These are phyloP conservation scores for Ranitomeya imitator DNA, from an alignment of 2,113 vertebrate species.

Conservation along the genomic window DNA sequence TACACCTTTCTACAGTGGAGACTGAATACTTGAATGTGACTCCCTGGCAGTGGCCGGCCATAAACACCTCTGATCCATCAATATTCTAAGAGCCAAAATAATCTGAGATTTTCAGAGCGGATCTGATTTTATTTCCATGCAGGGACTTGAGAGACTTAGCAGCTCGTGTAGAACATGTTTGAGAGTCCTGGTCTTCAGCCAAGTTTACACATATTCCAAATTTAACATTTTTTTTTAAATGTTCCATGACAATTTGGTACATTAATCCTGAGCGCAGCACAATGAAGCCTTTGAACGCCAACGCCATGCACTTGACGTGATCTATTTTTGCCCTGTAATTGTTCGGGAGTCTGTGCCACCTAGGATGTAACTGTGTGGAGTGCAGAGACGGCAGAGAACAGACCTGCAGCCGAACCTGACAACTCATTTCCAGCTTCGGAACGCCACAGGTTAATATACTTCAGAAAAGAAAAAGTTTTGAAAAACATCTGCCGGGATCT, in stretches of 20 bases:
- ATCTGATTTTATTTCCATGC: background rate
- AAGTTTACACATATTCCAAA: slow-evolving; percentile 40
- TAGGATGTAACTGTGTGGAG: slow-evolving; percentile 1
- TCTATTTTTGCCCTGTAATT: slow-evolving; percentile 37
- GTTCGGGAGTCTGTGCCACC: background rate
- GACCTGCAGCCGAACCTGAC: background rate
- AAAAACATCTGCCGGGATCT: background rate
- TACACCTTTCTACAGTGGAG: too few relatives aligned
- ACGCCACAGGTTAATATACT: background rate
- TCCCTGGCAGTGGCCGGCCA: background rate
- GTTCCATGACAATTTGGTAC: slow-evolving; percentile 51
- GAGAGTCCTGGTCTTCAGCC: slow-evolving; percentile 10
- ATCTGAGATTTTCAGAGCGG: background rate
- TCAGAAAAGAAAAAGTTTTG: background rate
- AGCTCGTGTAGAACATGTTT: background rate
- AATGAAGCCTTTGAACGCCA: slow-evolving; percentile 20
- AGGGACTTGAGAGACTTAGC: background rate
- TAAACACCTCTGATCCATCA: background rate
- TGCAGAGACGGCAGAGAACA: background rate
- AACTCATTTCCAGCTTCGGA: too few relatives aligned
- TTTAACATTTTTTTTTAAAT: slow-evolving; percentile 20
- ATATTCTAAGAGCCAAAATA: background rate
- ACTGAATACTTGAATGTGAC: too few relatives aligned
- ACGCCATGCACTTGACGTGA: background rate
- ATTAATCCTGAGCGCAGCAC: slow-evolving; percentile 30